Base-by-base conservation (phyloP, 2,797 vertebrate species). In the Lacerta bilineata region DNA sequence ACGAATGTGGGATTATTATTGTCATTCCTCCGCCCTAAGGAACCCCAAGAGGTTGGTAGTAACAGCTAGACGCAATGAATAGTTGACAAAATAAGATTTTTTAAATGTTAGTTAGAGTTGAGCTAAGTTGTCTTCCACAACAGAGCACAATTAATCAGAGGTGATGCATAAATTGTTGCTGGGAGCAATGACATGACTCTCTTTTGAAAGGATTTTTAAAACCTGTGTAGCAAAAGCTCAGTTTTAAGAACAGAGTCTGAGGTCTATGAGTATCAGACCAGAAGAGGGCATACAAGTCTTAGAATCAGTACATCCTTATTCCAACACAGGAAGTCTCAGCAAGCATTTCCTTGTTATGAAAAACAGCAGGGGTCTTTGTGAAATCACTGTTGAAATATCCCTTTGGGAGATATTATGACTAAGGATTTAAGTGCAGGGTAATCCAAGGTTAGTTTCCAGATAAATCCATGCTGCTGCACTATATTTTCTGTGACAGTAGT, bases 111-210 rank as follows among this genome's bases (percentile, higher is more conserved):
- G 72, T 29, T 75, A 41, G 36, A 89, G 41, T 80, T 8, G 79
- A 86, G 87, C 86, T 94, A 84, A 87, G 92, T 85, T 85, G 83
- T 81, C 83, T 93, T 94, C 88, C 88, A 91, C 87, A 66, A 90
- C 75, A 94, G 92, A 92, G 91, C 86, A 82, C 90, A 93, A 95
- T 93, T 92, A 89, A 95, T 94, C 93, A 86, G 91, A 93, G 92
- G 91, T 90, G 91, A 92, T 91, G 91, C 89, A 93, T 88, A 91
- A 93, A 92, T 20, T 93, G 88, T 68, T 91, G 86, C 94, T 95
- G 93, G 94, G 94, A 94, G 91, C 92, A 86, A 88, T 0, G 91
- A 93, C 95, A 95, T 93, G 83, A 41, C 68, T 93, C 59, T 89
- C 82, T 91, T 95, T 95, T 91, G 90, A 93, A 93, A 91, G 84